Base-by-base conservation (phyloP, 2,113 vertebrate genomes). In the Plecotus auritus region DNA sequence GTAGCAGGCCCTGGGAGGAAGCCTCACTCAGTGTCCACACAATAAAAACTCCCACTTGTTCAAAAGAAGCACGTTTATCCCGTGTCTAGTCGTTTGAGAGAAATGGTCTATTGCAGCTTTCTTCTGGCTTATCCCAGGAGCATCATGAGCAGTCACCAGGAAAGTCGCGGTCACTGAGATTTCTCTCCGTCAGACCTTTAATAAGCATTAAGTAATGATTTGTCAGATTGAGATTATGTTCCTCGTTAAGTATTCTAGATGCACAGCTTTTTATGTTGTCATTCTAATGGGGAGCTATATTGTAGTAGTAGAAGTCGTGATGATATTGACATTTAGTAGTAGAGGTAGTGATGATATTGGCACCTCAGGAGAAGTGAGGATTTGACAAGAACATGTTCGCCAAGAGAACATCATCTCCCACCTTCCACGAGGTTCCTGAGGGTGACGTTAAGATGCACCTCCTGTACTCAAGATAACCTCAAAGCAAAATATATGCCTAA, bases 101-200 rank as follows among this genome's bases (percentile, higher is more conserved):
- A 87, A 47, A 35, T 13, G 0, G 17, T 54, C 4, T 30, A 0
- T 9, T 23, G 12, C 9, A 37, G 4, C n/a, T 54, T 37, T 82
- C 51, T 32, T n/a, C 9, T 35, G 23, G 23, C 20, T 49, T 74
- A 1, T 61, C 45, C 87, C 14, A 0, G n/a, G 23, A 59, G 20
- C 35, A 26, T 45, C 14, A 10, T 22, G 2, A 17, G 9, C 3
- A n/a, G 26, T 32, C 4, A 0, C 16, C 22, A n/a, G 22, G 35
- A 45, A 56, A 28, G 17, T 45, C 23, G 18, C 54, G 9, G 0
- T 67, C 37, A 42, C 12, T 42, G 9, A 28, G 37, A 42, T 5
- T 91, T 47, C 40, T 72, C 26, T 81, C 28, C 8, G 0, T 18
- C 32, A 47, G 5, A 56, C 14, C 23, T 76, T 69, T 83, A 35